Base-by-base conservation (phyloP, 2,113 vertebrate species). In the Micronycteris hirsuta region DNA sequence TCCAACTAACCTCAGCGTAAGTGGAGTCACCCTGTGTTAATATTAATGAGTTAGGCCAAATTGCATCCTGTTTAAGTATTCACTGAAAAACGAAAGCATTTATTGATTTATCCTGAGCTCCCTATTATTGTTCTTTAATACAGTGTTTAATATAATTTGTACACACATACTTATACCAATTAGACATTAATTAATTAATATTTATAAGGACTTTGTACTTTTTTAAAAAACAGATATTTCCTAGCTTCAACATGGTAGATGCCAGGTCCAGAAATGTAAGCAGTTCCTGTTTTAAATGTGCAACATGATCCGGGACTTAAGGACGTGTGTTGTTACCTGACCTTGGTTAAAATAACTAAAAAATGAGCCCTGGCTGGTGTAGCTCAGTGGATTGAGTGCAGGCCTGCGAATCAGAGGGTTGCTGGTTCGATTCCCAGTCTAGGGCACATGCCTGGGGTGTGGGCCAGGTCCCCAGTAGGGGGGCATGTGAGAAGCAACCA, bases 271-370 rank as follows among this genome's bases (percentile, higher is more conserved):
- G 92, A 94, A 87, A 85, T 68, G 93, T 31, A 89, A 88, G 90
- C 70, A 65, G 78, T 80, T 91, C 11, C 94, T 97, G 94, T 96
- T 97, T 95, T 89, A 93, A 93, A 65, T 61, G 17, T 24, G 86
- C 78, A 93, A 84, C 56, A 20, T 7, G 89, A 96, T 45, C 95
- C 20, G 36, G 88, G 85, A 52, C 89, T 89, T 61, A 71, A 85
- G 81, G 41, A 52, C 93, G 41, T 58, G 36, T 91, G 91, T 74
- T 93, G 91, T 78, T 83, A 84, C 56, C 89, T 70, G 93, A 96
- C 93, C 89, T 93, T 80, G 61, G 49, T 74, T 88, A 49, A 89
- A 92, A 91, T 80, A 86, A 70, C 41, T 17, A 5, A 73, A 86
- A 94, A 43, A 26, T n/a, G n/a, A n/a, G n/a, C n/a, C n/a, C n/a